These are phyloP conservation scores for Pocota personata DNA, from an alignment of 2,888 invertebrate genomes.

Conservation along the genomic window DNA sequence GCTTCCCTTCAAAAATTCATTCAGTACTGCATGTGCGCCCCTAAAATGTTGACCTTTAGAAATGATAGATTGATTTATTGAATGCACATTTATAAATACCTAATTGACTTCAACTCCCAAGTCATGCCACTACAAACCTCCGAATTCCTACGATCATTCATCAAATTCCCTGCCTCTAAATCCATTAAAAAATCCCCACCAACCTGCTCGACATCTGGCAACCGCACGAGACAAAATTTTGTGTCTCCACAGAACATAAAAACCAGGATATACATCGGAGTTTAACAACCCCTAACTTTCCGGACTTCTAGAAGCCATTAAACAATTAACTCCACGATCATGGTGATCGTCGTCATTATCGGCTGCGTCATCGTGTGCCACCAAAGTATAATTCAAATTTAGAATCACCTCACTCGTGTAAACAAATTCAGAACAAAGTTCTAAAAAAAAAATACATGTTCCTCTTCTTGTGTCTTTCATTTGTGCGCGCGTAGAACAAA, in stretches of 20 bases:
- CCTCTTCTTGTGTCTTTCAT: slow-evolving; percentile 75
- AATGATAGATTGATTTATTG: no score
- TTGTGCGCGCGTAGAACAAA: slow-evolving; percentile 55
- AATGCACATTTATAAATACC: not conserved
- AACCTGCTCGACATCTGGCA: slow-evolving; percentile 67
- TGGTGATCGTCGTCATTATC: slow-evolving; percentile 58
- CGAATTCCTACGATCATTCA: slow-evolving; percentile 22
- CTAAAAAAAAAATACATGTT: slow-evolving; percentile 76
- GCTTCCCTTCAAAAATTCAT: no score
- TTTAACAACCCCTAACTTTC: slow-evolving; percentile 58
- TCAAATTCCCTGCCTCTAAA: slow-evolving; percentile 2
- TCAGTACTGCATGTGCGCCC: no score
- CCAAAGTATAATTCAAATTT: slow-evolving; percentile 67
- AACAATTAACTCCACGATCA: slow-evolving; percentile 72
- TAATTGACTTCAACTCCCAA: not conserved
- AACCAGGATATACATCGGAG: slow-evolving; percentile 47
- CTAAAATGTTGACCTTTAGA: no score
- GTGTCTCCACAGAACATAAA: slow-evolving; percentile 46
- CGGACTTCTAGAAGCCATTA: slow-evolving; percentile 50
- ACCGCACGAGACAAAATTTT: slow-evolving; percentile 38
- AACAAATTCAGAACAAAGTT: slow-evolving; percentile 60
- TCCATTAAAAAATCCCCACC: slow-evolving; percentile 42
- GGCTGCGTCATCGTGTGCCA: slow-evolving; percentile 66
- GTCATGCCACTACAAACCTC: not conserved
- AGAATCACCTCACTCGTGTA: slow-evolving; percentile 67